A percentile compares a stretch with the other conserved stretches of the same genome.
phyloP scores from a whole-genome alignment of 2,888 invertebrate genomes.

The Halictus ligatus region DNA sequence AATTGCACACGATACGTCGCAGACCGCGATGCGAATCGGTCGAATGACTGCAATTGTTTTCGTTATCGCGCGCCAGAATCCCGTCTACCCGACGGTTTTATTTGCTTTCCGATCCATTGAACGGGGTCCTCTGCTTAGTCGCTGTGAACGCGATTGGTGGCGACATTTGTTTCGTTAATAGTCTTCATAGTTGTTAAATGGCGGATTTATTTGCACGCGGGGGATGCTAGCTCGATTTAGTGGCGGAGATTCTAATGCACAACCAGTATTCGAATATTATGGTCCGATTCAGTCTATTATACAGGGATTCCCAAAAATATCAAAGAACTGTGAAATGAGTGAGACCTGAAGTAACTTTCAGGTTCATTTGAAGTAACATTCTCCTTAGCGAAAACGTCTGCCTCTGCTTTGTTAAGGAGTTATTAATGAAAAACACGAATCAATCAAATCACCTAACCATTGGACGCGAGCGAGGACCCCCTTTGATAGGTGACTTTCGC shows the following conservation, averaged over 20 bases:
- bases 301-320: no score
- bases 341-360: no score
- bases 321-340: no score
- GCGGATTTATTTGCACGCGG: background rate
- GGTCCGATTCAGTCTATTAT: background rate
- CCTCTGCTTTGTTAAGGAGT: no score
- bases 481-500: no score
- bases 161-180: background rate
- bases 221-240: background rate
- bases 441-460: no score
- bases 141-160: slow-evolving; percentile 3
- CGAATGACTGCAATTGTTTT: background rate
- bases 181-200: background rate
- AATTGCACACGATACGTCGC: background rate
- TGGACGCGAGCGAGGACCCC: no score
- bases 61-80: background rate
- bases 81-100: background rate
- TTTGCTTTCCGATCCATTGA: slow-evolving; percentile 7
- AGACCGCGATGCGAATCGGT: background rate
- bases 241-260: background rate
- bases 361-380: no score
- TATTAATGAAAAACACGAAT: no score
- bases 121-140: slow-evolving; percentile 4
- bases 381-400: no score
- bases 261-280: background rate